Percentiles rank a stretch among this genome's conserved stretches.
Evolutionary conservation across 2,113 vertebrate genomes (phyloP).

Genomic region (Meriones unguiculatus): DNA sequence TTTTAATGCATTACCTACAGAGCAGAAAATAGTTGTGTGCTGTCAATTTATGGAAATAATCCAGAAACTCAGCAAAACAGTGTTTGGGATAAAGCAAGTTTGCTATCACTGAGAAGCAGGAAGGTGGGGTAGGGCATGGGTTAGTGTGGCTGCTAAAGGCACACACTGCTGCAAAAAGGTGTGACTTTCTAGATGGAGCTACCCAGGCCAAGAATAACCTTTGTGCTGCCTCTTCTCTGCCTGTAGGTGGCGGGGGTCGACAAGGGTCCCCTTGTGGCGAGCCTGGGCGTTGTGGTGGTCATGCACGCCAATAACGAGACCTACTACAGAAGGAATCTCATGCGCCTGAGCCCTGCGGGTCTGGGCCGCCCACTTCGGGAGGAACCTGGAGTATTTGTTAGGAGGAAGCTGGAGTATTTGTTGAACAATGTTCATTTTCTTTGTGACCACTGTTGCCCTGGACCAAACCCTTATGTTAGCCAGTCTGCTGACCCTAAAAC

Average conservation of each 20-base stretch:
- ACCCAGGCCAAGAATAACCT: not conserved
- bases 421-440: conserved; percentile 26
- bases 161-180: not conserved
- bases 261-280: not conserved
- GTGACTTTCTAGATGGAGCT: not conserved
- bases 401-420: not conserved
- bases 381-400: not conserved
- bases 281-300: not conserved
- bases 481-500: not conserved
- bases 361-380: conserved; percentile 32
- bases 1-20: not conserved
- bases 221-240: not conserved
- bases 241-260: not conserved
- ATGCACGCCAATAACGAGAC: not conserved
- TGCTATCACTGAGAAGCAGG: not conserved
- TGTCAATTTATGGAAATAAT: not conserved
- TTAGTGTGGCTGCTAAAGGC: not conserved
- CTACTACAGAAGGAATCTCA: not conserved
- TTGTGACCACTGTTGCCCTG: not conserved
- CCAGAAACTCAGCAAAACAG: not conserved
- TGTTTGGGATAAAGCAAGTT: not conserved
- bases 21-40: not conserved
- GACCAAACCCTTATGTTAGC: not conserved
- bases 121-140: not conserved
- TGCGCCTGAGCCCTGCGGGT: not conserved